A percentile compares a stretch with the other conserved stretches of the same genome.
Evolutionary conservation across 2,797 vertebrate genomes (phyloP).

Genomic region (Todus mexicanus): DNA sequence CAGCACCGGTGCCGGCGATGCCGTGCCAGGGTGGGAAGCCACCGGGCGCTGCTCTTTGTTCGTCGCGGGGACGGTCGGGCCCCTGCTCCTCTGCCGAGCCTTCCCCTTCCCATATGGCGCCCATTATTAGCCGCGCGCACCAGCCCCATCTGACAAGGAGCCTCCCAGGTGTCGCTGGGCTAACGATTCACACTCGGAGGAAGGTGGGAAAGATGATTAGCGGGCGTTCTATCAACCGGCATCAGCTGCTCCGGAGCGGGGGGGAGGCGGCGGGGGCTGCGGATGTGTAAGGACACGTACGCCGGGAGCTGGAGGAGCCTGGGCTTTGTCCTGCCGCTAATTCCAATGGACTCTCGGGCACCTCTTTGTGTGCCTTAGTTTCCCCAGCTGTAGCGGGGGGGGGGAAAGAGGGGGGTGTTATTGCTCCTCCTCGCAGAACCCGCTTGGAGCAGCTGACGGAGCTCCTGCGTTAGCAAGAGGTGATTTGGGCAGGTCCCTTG

Average conservation of each 20-base stretch:
- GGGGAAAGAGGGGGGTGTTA: neutral
- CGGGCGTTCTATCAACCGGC: conserved; percentile 10
- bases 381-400: conserved; percentile 23
- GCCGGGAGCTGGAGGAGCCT: neutral
- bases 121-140: conserved; percentile 22
- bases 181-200: conserved; percentile 57
- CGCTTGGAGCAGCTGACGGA: neutral
- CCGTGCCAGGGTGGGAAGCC: accelerated
- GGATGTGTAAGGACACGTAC: conserved; percentile 30
- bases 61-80: accelerated
- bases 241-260: neutral
- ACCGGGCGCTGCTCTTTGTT: neutral
- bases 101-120: conserved; percentile 54
- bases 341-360: neutral
- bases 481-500: neutral
- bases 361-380: conserved; percentile 28
- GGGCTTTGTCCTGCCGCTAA: conserved; percentile 20
- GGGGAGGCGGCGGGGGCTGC: neutral
- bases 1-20: accelerated
- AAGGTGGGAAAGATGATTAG: conserved; percentile 67
- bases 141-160: conserved; percentile 32
- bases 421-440: neutral
- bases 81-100: neutral
- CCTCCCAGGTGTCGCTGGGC: conserved; percentile 57
- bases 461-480: neutral